Conservation (phyloP, 2,113 vertebrate species). For the Eidolon helvum region DNA sequence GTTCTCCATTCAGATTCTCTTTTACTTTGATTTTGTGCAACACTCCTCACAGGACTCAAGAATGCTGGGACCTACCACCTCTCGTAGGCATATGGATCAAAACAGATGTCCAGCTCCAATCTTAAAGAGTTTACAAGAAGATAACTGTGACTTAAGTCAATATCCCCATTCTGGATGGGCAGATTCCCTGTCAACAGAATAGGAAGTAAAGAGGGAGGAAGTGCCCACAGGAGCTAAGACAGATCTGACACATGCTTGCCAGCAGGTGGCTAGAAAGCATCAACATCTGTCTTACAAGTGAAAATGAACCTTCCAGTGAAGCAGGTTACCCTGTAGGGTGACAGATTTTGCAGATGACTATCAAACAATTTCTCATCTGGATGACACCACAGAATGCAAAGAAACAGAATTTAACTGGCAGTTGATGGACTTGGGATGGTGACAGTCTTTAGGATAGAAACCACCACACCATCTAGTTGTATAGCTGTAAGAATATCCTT, state of each 20-base stretch:
- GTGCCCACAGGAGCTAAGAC: neutral
- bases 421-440: neutral
- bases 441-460: neutral
- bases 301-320: neutral
- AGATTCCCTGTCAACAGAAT: slow-evolving; percentile 58
- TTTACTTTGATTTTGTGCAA: neutral
- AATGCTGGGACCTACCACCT: slow-evolving; percentile 53
- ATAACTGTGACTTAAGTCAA: slow-evolving; percentile 68
- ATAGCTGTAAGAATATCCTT: neutral
- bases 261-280: slow-evolving; percentile 63
- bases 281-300: slow-evolving; percentile 64
- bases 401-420: neutral
- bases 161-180: slow-evolving; percentile 46
- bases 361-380: slow-evolving; percentile 1
- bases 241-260: slow-evolving; percentile 56
- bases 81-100: slow-evolving; percentile 41
- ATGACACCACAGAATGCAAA: slow-evolving; percentile 2
- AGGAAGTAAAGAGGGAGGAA: neutral
- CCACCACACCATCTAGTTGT: neutral
- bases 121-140: slow-evolving; percentile 47
- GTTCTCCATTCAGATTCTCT: neutral
- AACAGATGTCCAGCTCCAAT: slow-evolving; percentile 69
- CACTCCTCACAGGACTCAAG: slow-evolving; percentile 6
- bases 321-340: slow-evolving; percentile 22
- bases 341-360: neutral